phyloP scores from a whole-genome alignment of 1,140 invertebrate genomes.

The Capitella teleta region DNA sequence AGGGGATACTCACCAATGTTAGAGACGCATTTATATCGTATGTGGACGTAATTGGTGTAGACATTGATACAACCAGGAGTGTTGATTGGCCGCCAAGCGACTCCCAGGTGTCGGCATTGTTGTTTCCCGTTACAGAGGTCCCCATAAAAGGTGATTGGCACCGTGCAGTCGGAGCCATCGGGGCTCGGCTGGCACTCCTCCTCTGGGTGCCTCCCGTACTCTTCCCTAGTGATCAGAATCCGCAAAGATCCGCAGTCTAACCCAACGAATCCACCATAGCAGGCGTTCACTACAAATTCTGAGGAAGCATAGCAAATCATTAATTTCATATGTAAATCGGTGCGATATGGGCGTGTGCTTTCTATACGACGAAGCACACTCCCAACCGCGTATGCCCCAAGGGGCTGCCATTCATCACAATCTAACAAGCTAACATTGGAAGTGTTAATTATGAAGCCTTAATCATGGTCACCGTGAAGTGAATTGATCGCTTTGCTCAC shows the following conservation, averaged over 20 bases:
- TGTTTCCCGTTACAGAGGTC: neutral
- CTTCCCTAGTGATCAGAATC: neutral
- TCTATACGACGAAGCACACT: too few relatives aligned
- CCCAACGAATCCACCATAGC: constrained; percentile 1
- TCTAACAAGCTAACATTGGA: too few relatives aligned
- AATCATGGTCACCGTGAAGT: too few relatives aligned
- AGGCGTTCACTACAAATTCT: too few relatives aligned
- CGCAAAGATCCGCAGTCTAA: neutral
- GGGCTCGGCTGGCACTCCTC: constrained; percentile 5
- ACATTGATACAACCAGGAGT: neutral
- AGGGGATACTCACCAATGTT: neutral
- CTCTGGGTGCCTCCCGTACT: constrained; percentile 4
- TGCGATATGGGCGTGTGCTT: too few relatives aligned
- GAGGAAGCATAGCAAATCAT: too few relatives aligned
- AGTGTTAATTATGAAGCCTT: too few relatives aligned
- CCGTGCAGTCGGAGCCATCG: neutral
- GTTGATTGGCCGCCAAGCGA: constrained; percentile 2
- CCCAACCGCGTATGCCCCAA: too few relatives aligned
- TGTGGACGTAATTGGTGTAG: constrained; percentile 8
- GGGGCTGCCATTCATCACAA: too few relatives aligned
- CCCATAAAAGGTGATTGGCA: neutral
- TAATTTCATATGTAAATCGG: too few relatives aligned
- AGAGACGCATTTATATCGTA: neutral
- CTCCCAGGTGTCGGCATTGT: constrained; percentile 5
- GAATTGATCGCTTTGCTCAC: too few relatives aligned